Evolutionary conservation across 2,797 vertebrate genomes (phyloP), one percentile per base, ranked within the genome.

Genomic region (Fistularia commersonii): DNA sequence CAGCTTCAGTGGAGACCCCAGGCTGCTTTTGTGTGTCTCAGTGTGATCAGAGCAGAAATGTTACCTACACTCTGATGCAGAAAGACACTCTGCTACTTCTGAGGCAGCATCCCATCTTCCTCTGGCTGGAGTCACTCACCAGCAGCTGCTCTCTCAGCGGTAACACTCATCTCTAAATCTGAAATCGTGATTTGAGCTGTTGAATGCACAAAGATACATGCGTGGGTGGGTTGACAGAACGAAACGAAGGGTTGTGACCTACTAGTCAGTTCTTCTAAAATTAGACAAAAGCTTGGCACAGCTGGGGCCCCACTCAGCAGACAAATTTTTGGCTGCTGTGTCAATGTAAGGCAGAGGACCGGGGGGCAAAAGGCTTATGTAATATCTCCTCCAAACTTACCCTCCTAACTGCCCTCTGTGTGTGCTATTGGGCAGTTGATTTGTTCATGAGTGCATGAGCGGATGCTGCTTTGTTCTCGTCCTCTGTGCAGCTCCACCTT

Each of bases 281-380:
- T 49, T 38, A 35, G 54, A 34, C 6, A 0, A 8, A 31, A 13
- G 15, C 35, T 43, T 1, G 33, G 31, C 49, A 32, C 54, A 43
- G 58, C 38, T 34, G 44, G 38, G 8, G 37, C 54, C 23, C 9
- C 8, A 8, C n/a, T 6, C 1, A 8, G 38, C 31, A 6, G 4
- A 9, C 32, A 41, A 15, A n/a, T 37, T 38, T 31, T 41, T 11
- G 32, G 48, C 47, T 54, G 64, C 55, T 57, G 54, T 0, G 50
- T 48, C 54, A 39, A 38, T 6, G 40, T 15, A 5, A 12, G 42
- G 43, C 51, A 6, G 54, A 62, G 66, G 45, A 41, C 32, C 1
- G 11, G 15, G n/a, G n/a, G n/a, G n/a, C n/a, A n/a, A n/a, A n/a
- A n/a, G 11, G 47, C 63, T 77, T 81, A 76, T 69, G 48, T 74